A percentile compares a stretch with the other conserved stretches of the same genome.
phyloP scores from a whole-genome alignment of 2,888 invertebrate genomes.

The Macrosoma leucophasiata region DNA sequence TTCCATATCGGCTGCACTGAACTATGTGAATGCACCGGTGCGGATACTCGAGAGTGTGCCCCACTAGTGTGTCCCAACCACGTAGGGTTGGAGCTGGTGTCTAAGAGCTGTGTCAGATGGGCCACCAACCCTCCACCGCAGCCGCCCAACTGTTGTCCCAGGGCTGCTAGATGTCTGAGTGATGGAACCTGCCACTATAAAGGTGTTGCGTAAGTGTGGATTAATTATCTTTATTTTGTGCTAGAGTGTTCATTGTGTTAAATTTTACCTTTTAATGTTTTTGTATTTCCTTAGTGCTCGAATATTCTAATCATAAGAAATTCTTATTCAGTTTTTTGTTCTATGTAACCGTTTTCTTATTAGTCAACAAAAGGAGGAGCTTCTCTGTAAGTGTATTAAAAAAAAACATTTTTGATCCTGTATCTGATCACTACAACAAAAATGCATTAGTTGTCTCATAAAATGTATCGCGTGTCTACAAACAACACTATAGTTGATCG shows the following conservation, averaged over 20 bases:
- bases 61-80: slow-evolving; percentile 89
- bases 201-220: slow-evolving; percentile 70
- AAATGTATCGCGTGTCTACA: too few species aligned
- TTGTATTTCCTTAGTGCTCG: too few species aligned
- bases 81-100: slow-evolving; percentile 89
- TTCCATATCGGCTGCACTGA: slow-evolving; percentile 89
- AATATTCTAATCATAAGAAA: too few species aligned
- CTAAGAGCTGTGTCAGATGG: slow-evolving; percentile 91
- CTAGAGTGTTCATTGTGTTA: not conserved
- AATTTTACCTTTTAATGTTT: not conserved
- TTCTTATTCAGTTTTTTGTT: too few species aligned
- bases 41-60: slow-evolving; percentile 81
- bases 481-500: too few species aligned
- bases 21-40: slow-evolving; percentile 83
- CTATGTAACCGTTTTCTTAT: too few species aligned
- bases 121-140: slow-evolving; percentile 85
- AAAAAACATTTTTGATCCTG: too few species aligned
- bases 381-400: too few species aligned
- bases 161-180: slow-evolving; percentile 84
- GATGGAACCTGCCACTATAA: slow-evolving; percentile 89
- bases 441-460: too few species aligned
- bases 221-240: not conserved
- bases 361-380: too few species aligned
- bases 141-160: slow-evolving; percentile 88
- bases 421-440: too few species aligned